Percentiles rank a stretch among this genome's conserved stretches.
Conservation (phyloP, 2,797 vertebrate genomes). For the Gymnoscopelus microlampas region DNA sequence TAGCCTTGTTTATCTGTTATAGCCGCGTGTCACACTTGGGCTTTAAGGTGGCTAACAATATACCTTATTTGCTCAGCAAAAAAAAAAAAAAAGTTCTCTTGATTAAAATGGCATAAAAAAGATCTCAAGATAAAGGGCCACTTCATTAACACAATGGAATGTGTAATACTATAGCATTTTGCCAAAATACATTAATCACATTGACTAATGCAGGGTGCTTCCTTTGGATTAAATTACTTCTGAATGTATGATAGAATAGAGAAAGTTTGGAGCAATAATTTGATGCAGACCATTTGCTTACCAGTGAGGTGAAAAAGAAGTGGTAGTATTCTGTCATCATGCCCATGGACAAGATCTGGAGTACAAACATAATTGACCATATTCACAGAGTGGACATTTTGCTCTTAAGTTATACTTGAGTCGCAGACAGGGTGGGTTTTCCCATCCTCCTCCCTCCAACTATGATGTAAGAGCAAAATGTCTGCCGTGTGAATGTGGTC, state of each 20-base stretch:
- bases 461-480: too few relatives aligned
- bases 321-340: slow-evolving; percentile 99
- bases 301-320: slow-evolving; percentile 98
- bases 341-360: slow-evolving; percentile 91
- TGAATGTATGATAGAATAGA: neutral
- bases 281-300: slow-evolving; percentile 72
- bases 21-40: too few relatives aligned
- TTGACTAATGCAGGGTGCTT: neutral
- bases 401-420: too few relatives aligned
- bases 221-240: neutral
- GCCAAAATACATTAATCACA: neutral
- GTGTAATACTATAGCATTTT: slow-evolving; percentile 13
- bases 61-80: slow-evolving; percentile 18
- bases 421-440: too few relatives aligned
- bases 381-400: neutral
- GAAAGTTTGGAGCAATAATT: neutral
- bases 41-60: neutral
- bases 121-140: slow-evolving; percentile 29
- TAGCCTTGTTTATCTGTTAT: too few relatives aligned
- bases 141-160: slow-evolving; percentile 31
- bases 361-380: neutral
- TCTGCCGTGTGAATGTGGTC: too few relatives aligned
- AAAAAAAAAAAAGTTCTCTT: slow-evolving; percentile 35
- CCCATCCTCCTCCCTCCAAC: too few relatives aligned
- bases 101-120: slow-evolving; percentile 44